Base-by-base conservation (phyloP, 2,888 invertebrate genomes). In the Mayetiola destructor region DNA sequence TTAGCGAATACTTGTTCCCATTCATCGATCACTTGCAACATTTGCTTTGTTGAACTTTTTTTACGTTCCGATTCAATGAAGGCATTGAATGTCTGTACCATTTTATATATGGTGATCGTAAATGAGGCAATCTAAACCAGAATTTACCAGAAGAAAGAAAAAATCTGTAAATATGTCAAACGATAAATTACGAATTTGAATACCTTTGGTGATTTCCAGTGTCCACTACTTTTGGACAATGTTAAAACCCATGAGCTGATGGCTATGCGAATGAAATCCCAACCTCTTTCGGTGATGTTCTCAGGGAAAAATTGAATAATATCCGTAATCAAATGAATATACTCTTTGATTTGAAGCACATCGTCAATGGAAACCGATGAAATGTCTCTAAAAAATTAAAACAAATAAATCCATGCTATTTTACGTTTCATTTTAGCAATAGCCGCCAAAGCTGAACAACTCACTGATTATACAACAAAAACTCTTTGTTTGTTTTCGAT, bases 1-100 rank as follows among this genome's bases (percentile, higher is more conserved):
- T 80, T 78, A 59, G 79, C 77, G 72, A 90, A 87, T 57, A 91
- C 77, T 68, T 86, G 83, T 55, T 73, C 70, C 90, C 90, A 91
- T 73, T 91, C 90, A 56, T 77, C 75, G 27, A 65, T 63, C 60
- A 71, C 58, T 60, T 63, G 68, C 40, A 62, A 64, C 2, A 67
- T 61, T 37, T 71, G 60, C 60, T 66, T 62, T 1, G 71, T 69
- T 2, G 72, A 71, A 59, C 70, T 71, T 57, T 67, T 69, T 32
- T 63, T 62, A 57, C 67, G 70, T 59, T 70, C 70, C 1, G 59
- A 59, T 2, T 42, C 61, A 61, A 80, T 73, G 64, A 78, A 76
- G 61, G 61, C 63, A 27, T 71, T 71, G 55, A 79, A 67, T 55
- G 71, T 68, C 36, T 68, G 65, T 65, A 75, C 79, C 60, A 85